Base-by-base conservation (phyloP, 2,888 invertebrate genomes). In the Protodeltote pygarga region DNA sequence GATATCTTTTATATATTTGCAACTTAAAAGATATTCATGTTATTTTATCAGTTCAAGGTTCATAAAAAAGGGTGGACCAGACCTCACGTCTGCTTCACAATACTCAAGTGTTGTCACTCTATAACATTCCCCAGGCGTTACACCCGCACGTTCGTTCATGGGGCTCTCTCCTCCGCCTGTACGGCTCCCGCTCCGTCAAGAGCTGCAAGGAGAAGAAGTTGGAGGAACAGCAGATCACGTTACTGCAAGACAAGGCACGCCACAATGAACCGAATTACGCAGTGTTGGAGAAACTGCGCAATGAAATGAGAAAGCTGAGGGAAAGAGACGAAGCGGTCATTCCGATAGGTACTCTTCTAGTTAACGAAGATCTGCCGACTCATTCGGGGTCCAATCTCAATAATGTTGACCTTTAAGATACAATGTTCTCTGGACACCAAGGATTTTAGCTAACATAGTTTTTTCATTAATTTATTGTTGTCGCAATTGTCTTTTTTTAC, bases 131-230 rank as follows among this genome's bases (percentile, higher is more conserved):
- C 55, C 40, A 86, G 95, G 94, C 95, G 37, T 92, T 99, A 16
- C 99, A 99, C 92, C 99, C 99, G 0, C 97, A 98, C 81, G 96
- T 99, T 38, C 95, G 94, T 15, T 97, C 96, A 1, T 99, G 99
- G 98, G 99, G 99, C 39, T 98, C 98, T 0, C 93, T 99, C 28
- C 89, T 99, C 5, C 94, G 98, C 0, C 93, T 99, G 19, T 99
- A 99, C 85, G 98, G 98, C 38, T 97, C 97, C 71, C 95, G 96
- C 23, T 97, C 97, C 3, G 96, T 97, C 10, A 97, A 97, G 83
- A 96, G 96, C 50, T 96, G 97, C 77, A 97, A 97, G 77, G 98
- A 98, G 83, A 97, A 97, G 87, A 98, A 98, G 85, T 93, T 96
- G 65, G 96, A 98, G 73, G 98, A 98, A 72, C 97, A 98, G 80